Evolutionary conservation across 2,888 invertebrate genomes (phyloP).

Genomic region (Caenorhabditis doughertyi): DNA sequence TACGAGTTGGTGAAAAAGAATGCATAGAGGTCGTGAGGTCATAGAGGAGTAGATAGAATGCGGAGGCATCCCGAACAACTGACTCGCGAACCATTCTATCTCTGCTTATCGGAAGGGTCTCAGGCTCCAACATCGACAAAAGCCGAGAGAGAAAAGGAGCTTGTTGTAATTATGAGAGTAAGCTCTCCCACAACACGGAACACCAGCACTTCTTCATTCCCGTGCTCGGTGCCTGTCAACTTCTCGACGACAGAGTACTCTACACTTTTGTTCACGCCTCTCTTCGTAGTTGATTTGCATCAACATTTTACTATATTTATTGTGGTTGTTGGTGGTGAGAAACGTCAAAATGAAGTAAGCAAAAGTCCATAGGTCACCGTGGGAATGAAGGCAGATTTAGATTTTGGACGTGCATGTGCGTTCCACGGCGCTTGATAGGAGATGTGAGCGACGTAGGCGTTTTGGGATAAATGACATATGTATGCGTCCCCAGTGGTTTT

Average conservation of each 20-base stretch:
- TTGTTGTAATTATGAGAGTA: constrained; percentile 67
- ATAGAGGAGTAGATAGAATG: constrained; percentile 50
- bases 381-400: constrained; percentile 5
- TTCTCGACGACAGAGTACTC: constrained; percentile 10
- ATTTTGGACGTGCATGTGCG: constrained; percentile 21
- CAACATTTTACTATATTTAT: constrained; percentile 31
- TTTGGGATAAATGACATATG: constrained; percentile 65
- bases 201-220: constrained; percentile 62
- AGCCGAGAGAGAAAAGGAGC: constrained; percentile 16
- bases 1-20: constrained; percentile 39
- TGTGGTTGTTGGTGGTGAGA: constrained; percentile 30
- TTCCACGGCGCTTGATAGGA: constrained; percentile 43
- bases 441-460: constrained; percentile 8
- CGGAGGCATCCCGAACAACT: constrained; percentile 54
- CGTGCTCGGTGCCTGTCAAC: constrained; percentile 34
- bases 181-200: constrained; percentile 34
- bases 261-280: constrained; percentile 51
- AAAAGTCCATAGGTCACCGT: constrained; percentile 23
- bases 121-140: constrained; percentile 35
- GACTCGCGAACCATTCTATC: constrained; percentile 61
- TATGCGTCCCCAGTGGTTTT: constrained; percentile 55
- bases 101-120: constrained; percentile 26
- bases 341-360: background rate
- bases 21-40: constrained; percentile 53
- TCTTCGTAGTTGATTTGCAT: constrained; percentile 48